Evolutionary conservation across 2,888 invertebrate species (phyloP), one percentile per base, ranked within the genome.

Genomic region (Spisula subtruncata): DNA sequence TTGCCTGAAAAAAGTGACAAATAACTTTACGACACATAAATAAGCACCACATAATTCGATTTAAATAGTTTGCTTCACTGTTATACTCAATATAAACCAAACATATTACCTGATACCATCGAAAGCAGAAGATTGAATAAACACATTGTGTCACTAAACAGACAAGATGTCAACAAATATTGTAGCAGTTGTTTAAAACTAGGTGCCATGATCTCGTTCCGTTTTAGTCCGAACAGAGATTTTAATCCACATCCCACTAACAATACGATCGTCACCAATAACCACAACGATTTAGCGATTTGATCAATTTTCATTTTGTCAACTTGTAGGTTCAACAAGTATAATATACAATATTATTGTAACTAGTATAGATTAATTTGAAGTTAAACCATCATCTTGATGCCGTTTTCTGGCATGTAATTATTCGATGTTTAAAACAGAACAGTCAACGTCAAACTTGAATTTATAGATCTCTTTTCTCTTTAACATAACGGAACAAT

Each of bases 101-200:
- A 32, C 16, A 10, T 5, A 41, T 32, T 75, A 75, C 75, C 75
- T 75, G 75, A 75, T 18, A 16, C 6, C 75, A 35, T 75, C 8
- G 75, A 75, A 4, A 75, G 32, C 18, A 75, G 75, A 35, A 75
- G 75, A 75, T 75, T 75, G 10, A 35, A 32, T 75, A 75, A 75
- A 14, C 75, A 75, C 75, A 75, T 75, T 16, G 32, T 35, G 75
- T 75, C 75, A 75, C 75, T 75, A 18, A 75, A 32, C 18, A 75
- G 35, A 16, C 35, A 25, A 75, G 75, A 75, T 75, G 75, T 75
- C 35, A 75, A 75, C 18, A 75, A 75, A 75, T 75, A 75, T 18
- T 18, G 29, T 35, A 75, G 18, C 29, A 75, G 75, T 75, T 75
- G 75, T 20, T 75, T 75, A 32, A 75, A 75, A 75, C 75, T 75